phyloP scores from a whole-genome alignment of 2,888 invertebrate genomes.

The Anthophora plumipes region DNA sequence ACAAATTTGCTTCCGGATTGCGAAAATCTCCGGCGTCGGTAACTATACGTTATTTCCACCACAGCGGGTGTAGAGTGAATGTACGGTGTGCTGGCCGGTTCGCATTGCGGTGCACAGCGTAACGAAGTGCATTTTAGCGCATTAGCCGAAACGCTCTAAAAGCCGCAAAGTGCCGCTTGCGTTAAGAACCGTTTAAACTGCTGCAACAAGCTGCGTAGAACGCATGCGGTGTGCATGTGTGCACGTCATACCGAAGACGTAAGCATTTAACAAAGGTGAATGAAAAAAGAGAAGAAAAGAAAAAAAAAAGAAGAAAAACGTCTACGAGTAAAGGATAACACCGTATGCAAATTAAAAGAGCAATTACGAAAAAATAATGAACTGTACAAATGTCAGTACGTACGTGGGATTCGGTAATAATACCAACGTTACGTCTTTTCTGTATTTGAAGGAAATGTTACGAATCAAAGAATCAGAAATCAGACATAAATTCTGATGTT shows the following conservation, averaged over 20 bases:
- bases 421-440: no score
- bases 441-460: no score
- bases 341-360: no score
- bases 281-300: no score
- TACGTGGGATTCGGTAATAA: no score
- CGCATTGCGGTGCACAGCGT: slow-evolving; percentile 68
- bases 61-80: slow-evolving; percentile 48
- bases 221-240: background rate
- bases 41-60: slow-evolving; percentile 59
- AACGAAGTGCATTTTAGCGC: slow-evolving; percentile 75
- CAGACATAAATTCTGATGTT: no score
- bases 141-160: slow-evolving; percentile 75
- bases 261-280: background rate
- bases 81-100: slow-evolving; percentile 52
- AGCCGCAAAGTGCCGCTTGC: slow-evolving; percentile 72
- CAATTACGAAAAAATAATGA: no score
- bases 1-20: slow-evolving; percentile 39
- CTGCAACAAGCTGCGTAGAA: slow-evolving; percentile 35
- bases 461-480: no score
- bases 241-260: background rate
- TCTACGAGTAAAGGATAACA: no score
- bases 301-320: no score
- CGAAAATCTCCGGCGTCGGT: slow-evolving; percentile 46
- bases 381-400: no score
- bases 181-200: slow-evolving; percentile 59